Conservation (phyloP, 2,113 vertebrate genomes). For the Oreamnos americanus region DNA sequence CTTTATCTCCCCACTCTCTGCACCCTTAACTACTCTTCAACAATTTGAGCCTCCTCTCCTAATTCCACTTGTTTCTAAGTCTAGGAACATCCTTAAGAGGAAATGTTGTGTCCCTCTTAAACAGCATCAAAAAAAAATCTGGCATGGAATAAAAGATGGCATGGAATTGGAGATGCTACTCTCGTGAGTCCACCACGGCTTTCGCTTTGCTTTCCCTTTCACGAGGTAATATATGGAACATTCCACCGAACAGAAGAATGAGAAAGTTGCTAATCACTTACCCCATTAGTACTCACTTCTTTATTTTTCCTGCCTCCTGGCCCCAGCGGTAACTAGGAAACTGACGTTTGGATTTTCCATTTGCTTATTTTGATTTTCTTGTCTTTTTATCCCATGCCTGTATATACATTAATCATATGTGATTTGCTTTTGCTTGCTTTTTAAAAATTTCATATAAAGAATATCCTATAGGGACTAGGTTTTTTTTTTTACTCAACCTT, state of each 20-base stretch:
- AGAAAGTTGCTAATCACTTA: too few relatives aligned
- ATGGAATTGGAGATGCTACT: fast-evolving
- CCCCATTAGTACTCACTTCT: fast-evolving
- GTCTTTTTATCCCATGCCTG: neutral
- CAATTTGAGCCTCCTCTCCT: too few relatives aligned
- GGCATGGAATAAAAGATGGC: neutral
- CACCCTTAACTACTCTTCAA: neutral
- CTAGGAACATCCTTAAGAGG: neutral
- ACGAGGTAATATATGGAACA: neutral
- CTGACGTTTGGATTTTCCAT: neutral
- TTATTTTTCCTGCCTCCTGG: neutral
- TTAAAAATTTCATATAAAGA: neutral
- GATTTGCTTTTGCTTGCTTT: neutral
- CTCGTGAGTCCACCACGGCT: fast-evolving
- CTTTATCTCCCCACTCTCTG: neutral
- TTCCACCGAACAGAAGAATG: neutral
- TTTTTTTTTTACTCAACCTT: neutral
- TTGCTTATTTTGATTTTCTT: neutral
- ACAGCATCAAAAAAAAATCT: neutral
- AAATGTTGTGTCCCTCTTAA: neutral
- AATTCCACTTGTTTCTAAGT: neutral
- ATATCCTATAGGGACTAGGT: neutral
- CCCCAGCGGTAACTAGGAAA: neutral
- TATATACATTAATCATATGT: neutral
- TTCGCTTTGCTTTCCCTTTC: neutral